Evolutionary conservation across 2,888 invertebrate species (phyloP).

Genomic region (Dendrolimus pini): DNA sequence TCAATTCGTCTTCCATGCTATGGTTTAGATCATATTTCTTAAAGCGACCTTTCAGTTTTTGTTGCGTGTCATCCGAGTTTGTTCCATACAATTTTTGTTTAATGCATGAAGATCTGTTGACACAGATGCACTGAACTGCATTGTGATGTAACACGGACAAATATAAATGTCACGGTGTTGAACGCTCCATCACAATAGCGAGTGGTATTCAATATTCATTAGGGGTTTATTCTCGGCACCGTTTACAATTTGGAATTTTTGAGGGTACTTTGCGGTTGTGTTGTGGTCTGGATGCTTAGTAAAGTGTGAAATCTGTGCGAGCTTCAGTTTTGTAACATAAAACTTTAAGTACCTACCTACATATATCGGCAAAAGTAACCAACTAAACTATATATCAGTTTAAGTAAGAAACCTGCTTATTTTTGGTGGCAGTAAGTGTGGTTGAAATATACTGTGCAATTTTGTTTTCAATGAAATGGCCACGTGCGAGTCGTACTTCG

Average conservation of each 20-base stretch:
- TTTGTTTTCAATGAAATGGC: too few species aligned
- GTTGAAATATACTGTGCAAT: too few species aligned
- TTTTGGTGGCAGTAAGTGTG: too few species aligned
- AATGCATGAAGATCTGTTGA: slow-evolving; percentile 30
- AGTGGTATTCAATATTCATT: slow-evolving; percentile 41
- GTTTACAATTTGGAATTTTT: slow-evolving; percentile 43
- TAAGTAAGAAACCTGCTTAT: too few species aligned
- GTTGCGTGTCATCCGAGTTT: background rate
- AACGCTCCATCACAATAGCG: slow-evolving; percentile 17
- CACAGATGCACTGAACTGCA: slow-evolving; percentile 42
- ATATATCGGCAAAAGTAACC: too few species aligned
- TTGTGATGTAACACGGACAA: slow-evolving; percentile 34
- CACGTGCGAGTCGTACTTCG: too few species aligned
- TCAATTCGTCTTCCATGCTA: too few species aligned
- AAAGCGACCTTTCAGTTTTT: too few species aligned
- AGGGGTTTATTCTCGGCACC: slow-evolving; percentile 25
- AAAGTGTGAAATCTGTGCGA: background rate
- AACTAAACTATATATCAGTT: too few species aligned
- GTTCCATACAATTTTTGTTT: background rate
- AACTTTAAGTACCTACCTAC: too few species aligned
- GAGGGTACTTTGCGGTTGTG: slow-evolving; percentile 7
- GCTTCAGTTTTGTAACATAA: background rate
- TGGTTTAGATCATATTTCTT: too few species aligned
- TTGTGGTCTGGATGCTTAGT: background rate
- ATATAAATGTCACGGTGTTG: slow-evolving; percentile 45